Conservation (phyloP, 2,888 invertebrate genomes). For the Eristalis tenax region DNA sequence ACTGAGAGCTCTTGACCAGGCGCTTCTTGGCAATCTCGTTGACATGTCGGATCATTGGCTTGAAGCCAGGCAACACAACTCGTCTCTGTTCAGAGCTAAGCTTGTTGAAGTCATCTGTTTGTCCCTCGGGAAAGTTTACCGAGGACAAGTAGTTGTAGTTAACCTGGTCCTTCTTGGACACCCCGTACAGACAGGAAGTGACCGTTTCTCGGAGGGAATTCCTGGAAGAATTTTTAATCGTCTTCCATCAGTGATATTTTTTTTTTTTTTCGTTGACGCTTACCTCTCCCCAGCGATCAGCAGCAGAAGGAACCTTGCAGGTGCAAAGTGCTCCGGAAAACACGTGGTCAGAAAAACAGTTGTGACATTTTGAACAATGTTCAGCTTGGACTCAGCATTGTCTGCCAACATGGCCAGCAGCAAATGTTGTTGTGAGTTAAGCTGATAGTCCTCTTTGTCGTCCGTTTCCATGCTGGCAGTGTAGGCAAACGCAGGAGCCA, state of each 20-base stretch:
- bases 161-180: constrained; percentile 83
- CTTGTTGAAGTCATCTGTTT: constrained; percentile 78
- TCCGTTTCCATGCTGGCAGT: constrained; percentile 72
- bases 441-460: constrained; percentile 77
- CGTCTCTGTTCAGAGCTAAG: constrained; percentile 78
- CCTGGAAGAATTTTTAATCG: constrained; percentile 63
- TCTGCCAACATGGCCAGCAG: constrained; percentile 87
- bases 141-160: constrained; percentile 80
- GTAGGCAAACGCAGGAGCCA: constrained; percentile 85
- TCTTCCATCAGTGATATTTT: too few relatives aligned
- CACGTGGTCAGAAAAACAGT: constrained; percentile 91
- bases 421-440: constrained; percentile 80
- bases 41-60: constrained; percentile 87
- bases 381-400: constrained; percentile 89
- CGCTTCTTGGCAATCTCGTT: constrained; percentile 86
- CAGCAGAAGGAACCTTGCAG: constrained; percentile 90
- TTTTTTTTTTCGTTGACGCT: constrained; percentile 73
- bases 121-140: constrained; percentile 80
- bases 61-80: constrained; percentile 87
- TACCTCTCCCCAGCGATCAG: constrained; percentile 92
- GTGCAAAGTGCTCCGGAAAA: constrained; percentile 91
- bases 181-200: constrained; percentile 85
- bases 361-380: constrained; percentile 91
- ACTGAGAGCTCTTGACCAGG: constrained; percentile 83
- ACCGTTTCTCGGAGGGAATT: constrained; percentile 80